Evolutionary conservation across 2,888 invertebrate species (phyloP).

Genomic region (Campoletis raptor): DNA sequence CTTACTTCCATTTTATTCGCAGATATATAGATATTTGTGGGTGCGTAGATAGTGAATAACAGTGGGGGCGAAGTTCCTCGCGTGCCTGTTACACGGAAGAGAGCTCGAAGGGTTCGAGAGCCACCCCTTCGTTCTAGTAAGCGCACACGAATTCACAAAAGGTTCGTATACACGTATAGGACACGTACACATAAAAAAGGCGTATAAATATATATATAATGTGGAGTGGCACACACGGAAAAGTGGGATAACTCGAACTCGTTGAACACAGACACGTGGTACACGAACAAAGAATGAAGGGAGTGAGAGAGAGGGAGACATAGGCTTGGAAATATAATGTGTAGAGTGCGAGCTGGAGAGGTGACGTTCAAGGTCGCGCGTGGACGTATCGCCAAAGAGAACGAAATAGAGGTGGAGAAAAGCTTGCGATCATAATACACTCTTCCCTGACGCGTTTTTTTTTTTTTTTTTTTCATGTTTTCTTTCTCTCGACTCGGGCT

Average conservation of each 20-base stretch:
- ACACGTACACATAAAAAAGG: not conserved
- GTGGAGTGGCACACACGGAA: slow-evolving; percentile 27
- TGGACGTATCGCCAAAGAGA: slow-evolving; percentile 71
- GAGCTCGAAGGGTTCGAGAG: slow-evolving; percentile 60
- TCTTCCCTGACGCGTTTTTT: not conserved
- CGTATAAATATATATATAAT: not conserved
- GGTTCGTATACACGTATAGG: slow-evolving; percentile 8
- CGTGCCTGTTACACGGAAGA: slow-evolving; percentile 49
- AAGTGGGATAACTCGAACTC: slow-evolving; percentile 58
- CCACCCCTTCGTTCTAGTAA: slow-evolving; percentile 57
- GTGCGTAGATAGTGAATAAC: not conserved
- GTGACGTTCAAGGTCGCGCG: slow-evolving; percentile 80
- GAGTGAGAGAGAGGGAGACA: slow-evolving; percentile 26
- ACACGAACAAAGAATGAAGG: slow-evolving; percentile 51
- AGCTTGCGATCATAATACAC: slow-evolving; percentile 23
- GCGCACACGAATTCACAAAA: slow-evolving; percentile 47
- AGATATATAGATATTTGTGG: not conserved
- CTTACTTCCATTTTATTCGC: slow-evolving; percentile 2
- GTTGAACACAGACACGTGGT: slow-evolving; percentile 59
- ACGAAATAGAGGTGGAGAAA: slow-evolving; percentile 40
- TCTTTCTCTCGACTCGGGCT: slow-evolving; percentile 20
- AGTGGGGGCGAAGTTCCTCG: slow-evolving; percentile 52
- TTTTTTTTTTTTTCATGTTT: slow-evolving; percentile 6
- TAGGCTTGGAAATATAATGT: slow-evolving; percentile 60
- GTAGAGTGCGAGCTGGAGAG: slow-evolving; percentile 70